These are phyloP conservation scores for Struthidea cinerea DNA, from an alignment of 2,113 vertebrate genomes.

Conservation along the genomic window DNA sequence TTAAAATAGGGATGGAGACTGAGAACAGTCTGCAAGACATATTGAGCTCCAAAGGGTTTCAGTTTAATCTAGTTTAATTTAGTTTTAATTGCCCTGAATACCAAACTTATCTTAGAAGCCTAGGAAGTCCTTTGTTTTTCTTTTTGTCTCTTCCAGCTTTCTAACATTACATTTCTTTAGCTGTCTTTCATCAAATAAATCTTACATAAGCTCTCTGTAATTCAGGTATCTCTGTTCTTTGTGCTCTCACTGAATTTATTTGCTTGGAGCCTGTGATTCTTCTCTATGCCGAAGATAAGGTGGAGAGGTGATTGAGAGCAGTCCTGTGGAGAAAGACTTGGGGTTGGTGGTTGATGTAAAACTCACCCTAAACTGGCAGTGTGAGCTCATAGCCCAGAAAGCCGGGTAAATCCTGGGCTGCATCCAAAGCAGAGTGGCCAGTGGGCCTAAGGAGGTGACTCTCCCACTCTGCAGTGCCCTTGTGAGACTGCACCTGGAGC, in stretches of 20 bases:
- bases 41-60: slow-evolving; percentile 7
- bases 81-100: slow-evolving; percentile 48
- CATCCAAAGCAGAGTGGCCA: neutral
- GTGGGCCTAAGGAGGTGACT: neutral
- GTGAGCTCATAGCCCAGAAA: neutral
- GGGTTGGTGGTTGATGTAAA: neutral
- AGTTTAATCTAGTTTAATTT: slow-evolving; percentile 54
- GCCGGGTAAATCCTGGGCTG: neutral
- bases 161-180: neutral
- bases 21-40: neutral
- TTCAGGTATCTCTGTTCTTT: neutral
- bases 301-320: neutral
- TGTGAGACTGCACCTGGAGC: neutral
- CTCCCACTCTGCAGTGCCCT: neutral
- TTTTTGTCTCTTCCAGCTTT: neutral
- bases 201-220: neutral
- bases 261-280: neutral
- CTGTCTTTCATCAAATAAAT: neutral
- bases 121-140: slow-evolving; percentile 14
- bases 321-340: neutral
- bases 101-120: neutral
- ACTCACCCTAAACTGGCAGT: neutral
- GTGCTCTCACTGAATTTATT: neutral
- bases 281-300: neutral
- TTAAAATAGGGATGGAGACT: neutral